Base-by-base conservation (phyloP, 92 coral and sea anemone genomes). In the Palythoa grandiflora region DNA sequence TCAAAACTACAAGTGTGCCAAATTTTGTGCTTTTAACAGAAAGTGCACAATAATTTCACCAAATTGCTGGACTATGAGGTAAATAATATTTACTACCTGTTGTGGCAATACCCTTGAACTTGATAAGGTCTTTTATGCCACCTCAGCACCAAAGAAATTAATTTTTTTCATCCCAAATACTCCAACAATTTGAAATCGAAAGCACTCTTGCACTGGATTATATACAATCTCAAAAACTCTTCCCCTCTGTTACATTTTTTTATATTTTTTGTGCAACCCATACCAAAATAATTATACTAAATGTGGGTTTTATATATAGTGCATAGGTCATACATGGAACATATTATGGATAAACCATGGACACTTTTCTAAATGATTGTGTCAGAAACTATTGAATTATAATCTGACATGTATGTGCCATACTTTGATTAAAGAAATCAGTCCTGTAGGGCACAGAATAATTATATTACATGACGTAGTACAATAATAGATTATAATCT, bases 121-220 rank as follows among this genome's bases (percentile, higher is more conserved):
- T 57, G 63, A 57, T 57, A 57, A 57, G 63, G 63, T 57, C 63
- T 57, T 57, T 57, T 12, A 2, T 57, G 5, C 63, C 63, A 57
- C 63, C 9, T 57, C 63, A 57, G 63, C 63, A 57, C 63, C 63
- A 57, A 57, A 57, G 63, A 57, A 57, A 8, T 16, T 68, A n/a
- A 21, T 65, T 51, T 60, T 63, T 87, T 60, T 39, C 76, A 71
- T 71, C 39, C 3, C 40, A 35, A 71, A 71, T 71, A 71, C 76
- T 39, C 76, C 7, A 28, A 39, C 40, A 3, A 71, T 35, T 71
- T 35, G 48, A 71, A 71, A 71, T 35, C 15, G 76, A 71, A 71
- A 39, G 76, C 48, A 35, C 76, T 71, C 48, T 71, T 57, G 63
- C 6, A 57, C 63, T 57, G 63, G 6, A 5, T 57, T 57, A 57